Percentiles rank a stretch among this genome's conserved stretches.
These are phyloP conservation scores for Oxyscelio sp. DNA, from an alignment of 2,888 invertebrate genomes.

Conservation along the genomic window DNA sequence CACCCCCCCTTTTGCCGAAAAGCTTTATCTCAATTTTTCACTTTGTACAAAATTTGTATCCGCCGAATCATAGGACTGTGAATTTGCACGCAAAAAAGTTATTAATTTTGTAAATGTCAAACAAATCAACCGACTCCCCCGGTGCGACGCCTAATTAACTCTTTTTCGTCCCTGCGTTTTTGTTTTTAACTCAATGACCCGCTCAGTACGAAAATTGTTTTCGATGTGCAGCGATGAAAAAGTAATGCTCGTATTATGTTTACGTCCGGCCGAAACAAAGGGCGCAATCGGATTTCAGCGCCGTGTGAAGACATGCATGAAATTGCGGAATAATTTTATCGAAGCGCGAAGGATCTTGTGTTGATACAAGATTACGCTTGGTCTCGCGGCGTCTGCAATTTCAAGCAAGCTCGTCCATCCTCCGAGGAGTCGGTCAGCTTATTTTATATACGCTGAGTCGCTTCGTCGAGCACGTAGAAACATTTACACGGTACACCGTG, in stretches of 20 bases:
- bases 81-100: conserved; percentile 33
- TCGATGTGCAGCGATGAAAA: too few species aligned
- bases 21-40: conserved; percentile 30
- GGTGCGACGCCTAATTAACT: conserved; percentile 46
- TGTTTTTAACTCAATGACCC: conserved; percentile 45
- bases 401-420: conserved; percentile 84
- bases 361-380: conserved; percentile 84
- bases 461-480: conserved; percentile 85
- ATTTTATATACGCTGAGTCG: conserved; percentile 88
- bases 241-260: too few species aligned
- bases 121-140: conserved; percentile 33
- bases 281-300: too few species aligned
- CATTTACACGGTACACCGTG: conserved; percentile 83
- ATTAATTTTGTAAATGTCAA: conserved; percentile 35
- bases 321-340: conserved; percentile 69
- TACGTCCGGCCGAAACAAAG: too few species aligned
- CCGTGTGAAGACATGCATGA: too few species aligned
- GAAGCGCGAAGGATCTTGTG: conserved; percentile 76
- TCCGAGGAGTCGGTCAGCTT: conserved; percentile 84
- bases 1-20: background rate
- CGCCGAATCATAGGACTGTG: conserved; percentile 12
- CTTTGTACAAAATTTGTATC: conserved; percentile 42
- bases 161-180: conserved; percentile 8
- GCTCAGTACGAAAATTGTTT: conserved; percentile 34
- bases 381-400: conserved; percentile 83